Base-by-base conservation (phyloP, 1,140 invertebrate species). In the Aleiodes sp. region DNA sequence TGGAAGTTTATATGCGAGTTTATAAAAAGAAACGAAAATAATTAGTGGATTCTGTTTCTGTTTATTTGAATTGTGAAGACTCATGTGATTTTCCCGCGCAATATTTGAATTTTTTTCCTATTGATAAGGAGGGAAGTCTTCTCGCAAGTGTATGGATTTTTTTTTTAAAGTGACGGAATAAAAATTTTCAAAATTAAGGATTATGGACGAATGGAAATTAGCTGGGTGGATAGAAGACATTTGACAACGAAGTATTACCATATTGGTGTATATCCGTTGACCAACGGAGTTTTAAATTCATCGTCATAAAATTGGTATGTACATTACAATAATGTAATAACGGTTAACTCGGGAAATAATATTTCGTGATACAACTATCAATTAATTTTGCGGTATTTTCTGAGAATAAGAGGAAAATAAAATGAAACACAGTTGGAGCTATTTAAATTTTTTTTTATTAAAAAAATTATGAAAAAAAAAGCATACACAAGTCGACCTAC, bases 401-500 rank as follows among this genome's bases (percentile, higher is more conserved):
- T n/a, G n/a, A n/a, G n/a, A n/a, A 56, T 9, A 4, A 21, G 46
- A 24, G 46, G 46, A 24, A 10, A 26, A 59, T 24, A 52, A 21
- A 31, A 6, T 24, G 12, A 9, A 31, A 16, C 4, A 26, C 10
- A 26, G 43, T 65, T 37, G 29, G 31, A 37, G 28, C 16, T 28
- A 37, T 21, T 46, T 21, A 19, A 57, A n/a, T 21, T 43, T 60
- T 33, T 61, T 60, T 46, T 70, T 39, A 31, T 16, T 39, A 12
- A 64, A 43, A 52, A 52, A 52, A 21, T 52, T n/a, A n/a, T n/a
- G n/a, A n/a, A n/a, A n/a, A n/a, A n/a, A n/a, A n/a, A n/a, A n/a
- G n/a, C n/a, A n/a, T n/a, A n/a, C n/a, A 52, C 21, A 43, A 43
- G 57, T 68, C 66, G 67, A 69, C 67, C 67, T 31, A 73, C 73